Conservation (phyloP, 2,113 vertebrate genomes). For the Chrysemys picta region DNA sequence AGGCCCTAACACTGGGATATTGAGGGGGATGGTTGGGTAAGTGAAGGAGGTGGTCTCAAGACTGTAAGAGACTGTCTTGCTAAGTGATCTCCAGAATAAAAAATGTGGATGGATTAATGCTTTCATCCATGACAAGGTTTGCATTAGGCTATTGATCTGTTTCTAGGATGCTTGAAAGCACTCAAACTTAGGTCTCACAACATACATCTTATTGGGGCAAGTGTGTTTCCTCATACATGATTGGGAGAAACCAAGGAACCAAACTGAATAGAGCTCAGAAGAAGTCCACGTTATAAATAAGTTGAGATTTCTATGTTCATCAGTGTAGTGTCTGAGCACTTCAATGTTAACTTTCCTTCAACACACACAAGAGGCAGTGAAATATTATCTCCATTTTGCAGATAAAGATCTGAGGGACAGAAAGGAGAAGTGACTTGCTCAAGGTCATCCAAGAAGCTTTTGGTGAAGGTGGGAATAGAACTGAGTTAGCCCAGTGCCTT, state of each 20-base stretch:
- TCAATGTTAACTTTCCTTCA: fast-evolving
- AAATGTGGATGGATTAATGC: fast-evolving
- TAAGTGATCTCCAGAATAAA: not conserved
- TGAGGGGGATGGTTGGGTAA: not conserved
- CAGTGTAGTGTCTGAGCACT: not conserved
- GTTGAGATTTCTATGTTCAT: not conserved
- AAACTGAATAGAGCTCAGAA: not conserved
- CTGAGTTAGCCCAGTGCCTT: not conserved
- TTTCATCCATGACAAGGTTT: not conserved
- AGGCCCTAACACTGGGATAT: not conserved
- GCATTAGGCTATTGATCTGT: not conserved
- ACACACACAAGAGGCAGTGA: not conserved
- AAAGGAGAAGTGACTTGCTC: not conserved
- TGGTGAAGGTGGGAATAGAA: not conserved
- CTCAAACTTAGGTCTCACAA: not conserved
- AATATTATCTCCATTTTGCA: not conserved
- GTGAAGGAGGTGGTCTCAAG: not conserved
- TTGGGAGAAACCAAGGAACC: fast-evolving
- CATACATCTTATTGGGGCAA: not conserved
- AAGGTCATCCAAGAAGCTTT: not conserved
- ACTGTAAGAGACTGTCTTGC: not conserved
- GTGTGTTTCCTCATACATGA: not conserved
- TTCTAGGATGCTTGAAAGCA: not conserved
- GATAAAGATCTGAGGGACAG: not conserved
- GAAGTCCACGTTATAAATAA: fast-evolving